Conservation (phyloP, 2,888 invertebrate species). For the Galeruca laticollis region DNA sequence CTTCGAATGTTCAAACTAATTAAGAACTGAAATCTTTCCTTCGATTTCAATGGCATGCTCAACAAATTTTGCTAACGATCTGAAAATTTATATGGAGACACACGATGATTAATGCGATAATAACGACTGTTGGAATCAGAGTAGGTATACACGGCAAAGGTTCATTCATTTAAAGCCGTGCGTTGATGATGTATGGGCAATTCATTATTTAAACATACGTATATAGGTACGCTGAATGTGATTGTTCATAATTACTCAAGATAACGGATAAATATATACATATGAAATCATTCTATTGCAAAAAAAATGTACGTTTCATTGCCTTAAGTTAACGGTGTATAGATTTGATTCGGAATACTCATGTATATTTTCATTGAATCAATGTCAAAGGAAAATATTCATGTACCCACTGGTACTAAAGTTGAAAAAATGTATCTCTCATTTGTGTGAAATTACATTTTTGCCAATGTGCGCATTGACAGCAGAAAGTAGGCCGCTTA, state of each 20-base stretch:
- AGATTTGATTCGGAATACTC: background rate
- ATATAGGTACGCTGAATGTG: background rate
- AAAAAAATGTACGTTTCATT: background rate
- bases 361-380: background rate
- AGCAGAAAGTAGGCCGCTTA: no score
- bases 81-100: slow-evolving; percentile 23
- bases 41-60: slow-evolving; percentile 33
- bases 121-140: slow-evolving; percentile 18
- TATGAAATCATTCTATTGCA: background rate
- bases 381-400: no score
- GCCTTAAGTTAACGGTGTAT: background rate
- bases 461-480: no score
- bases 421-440: no score
- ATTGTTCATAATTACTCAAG: background rate
- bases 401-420: no score
- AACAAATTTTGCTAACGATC: slow-evolving; percentile 34
- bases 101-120: slow-evolving; percentile 19
- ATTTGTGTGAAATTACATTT: no score
- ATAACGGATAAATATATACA: background rate
- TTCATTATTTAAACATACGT: slow-evolving; percentile 28
- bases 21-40: background rate
- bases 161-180: slow-evolving; percentile 20
- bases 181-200: slow-evolving; percentile 23
- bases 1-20: no score
- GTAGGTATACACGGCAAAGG: slow-evolving; percentile 12